A percentile compares a stretch with the other conserved stretches of the same genome.
Conservation (phyloP, 1,140 invertebrate species). For the Euglossa dilemma region DNA sequence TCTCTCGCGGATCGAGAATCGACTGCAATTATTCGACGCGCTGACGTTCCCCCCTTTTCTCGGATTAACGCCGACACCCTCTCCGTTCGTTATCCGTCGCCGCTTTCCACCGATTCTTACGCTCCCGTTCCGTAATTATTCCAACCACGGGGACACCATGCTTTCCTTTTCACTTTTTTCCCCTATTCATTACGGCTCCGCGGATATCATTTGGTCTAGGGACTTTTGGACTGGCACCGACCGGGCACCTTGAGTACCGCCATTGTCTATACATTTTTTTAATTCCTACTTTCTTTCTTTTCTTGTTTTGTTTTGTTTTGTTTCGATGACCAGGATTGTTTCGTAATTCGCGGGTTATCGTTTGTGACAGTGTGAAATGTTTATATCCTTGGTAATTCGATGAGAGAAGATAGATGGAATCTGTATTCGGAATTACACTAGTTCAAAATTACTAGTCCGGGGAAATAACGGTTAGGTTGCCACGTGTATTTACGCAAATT, state of each 20-base stretch:
- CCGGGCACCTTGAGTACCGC: not conserved
- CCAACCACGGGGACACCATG: not conserved
- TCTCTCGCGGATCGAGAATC: constrained; percentile 16
- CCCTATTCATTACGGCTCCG: not conserved
- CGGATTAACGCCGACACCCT: constrained; percentile 17
- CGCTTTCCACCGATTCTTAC: not conserved
- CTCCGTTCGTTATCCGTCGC: not conserved
- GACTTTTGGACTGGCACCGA: not conserved
- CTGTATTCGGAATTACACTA: too few relatives aligned
- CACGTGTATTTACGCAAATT: too few relatives aligned
- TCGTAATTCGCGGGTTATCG: too few relatives aligned
- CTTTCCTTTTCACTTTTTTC: not conserved
- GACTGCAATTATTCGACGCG: constrained; percentile 30
- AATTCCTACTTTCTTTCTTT: not conserved
- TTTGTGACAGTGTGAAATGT: too few relatives aligned
- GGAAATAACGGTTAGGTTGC: too few relatives aligned
- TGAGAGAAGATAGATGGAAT: too few relatives aligned
- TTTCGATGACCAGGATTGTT: too few relatives aligned
- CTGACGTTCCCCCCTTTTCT: not conserved
- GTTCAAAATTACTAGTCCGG: too few relatives aligned
- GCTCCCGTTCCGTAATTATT: constrained; percentile 20
- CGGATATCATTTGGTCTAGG: not conserved
- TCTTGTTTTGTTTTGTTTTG: not conserved
- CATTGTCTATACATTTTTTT: not conserved
- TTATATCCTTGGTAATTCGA: too few relatives aligned